Evolutionary conservation across 2,888 invertebrate species (phyloP).

Genomic region (Aricia artaxerxes): DNA sequence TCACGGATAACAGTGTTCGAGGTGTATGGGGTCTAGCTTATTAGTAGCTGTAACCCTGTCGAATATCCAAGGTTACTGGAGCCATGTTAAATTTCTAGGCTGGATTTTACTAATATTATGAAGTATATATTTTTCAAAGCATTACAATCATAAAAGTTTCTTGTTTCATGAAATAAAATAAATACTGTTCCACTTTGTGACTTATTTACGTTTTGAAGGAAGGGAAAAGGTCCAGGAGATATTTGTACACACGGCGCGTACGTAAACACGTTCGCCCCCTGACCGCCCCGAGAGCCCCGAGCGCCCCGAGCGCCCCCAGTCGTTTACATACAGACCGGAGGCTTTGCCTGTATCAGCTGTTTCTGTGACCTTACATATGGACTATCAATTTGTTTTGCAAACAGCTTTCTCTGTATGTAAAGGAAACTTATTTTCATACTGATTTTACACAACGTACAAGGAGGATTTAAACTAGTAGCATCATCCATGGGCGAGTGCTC

Average conservation of each 20-base stretch:
- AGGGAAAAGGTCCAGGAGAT: neutral
- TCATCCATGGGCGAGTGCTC: too few relatives aligned
- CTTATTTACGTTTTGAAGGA: constrained; percentile 6
- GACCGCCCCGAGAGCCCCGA: neutral
- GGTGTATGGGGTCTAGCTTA: neutral
- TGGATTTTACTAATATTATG: too few relatives aligned
- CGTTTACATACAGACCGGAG: neutral
- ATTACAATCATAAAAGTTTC: neutral
- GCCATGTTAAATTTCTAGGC: too few relatives aligned
- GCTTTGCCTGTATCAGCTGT: neutral
- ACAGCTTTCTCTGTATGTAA: neutral
- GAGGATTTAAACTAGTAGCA: too few relatives aligned
- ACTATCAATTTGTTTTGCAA: neutral
- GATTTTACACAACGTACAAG: too few relatives aligned
- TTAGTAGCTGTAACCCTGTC: too few relatives aligned
- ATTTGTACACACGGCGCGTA: neutral
- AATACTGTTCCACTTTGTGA: neutral
- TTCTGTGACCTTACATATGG: neutral
- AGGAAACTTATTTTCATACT: neutral
- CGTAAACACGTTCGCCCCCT: neutral
- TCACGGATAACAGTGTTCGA: neutral
- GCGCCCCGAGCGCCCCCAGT: neutral
- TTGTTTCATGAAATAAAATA: neutral
- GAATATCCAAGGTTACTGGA: too few relatives aligned
- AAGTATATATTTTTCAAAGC: too few relatives aligned